Evolutionary conservation across 2,113 vertebrate genomes (phyloP), one percentile per base, ranked within the genome.

Genomic region (Epinephelus moara): DNA sequence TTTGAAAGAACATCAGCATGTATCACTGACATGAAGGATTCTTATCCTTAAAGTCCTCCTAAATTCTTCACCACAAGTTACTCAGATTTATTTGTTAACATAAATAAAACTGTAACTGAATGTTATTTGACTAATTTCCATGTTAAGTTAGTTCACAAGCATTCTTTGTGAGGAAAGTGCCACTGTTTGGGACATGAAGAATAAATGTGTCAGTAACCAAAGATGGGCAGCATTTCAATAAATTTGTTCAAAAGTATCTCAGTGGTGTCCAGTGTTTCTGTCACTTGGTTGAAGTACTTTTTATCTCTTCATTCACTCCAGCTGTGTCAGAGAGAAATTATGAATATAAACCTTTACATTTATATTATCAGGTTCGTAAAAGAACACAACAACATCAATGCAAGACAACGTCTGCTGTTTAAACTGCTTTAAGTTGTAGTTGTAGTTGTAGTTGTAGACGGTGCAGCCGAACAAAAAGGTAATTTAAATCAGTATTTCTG

Each of bases 221-320:
- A 61, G 37, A 42, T 30, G 18, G 27, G 21, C 0, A 42, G 42
- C 8, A 0, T 70, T 61, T 53, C 23, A 69, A 74, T 79, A 56
- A 80, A 84, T 6, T 9, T 60, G 13, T 50, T 27, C 6, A 67
- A 37, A 70, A 40, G 19, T 57, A n/a, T 17, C 21, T 64, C 62
- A 4, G 9, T 9, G 0, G 21, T 40, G 30, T 55, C 21, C 50
- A 56, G 1, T 70, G 19, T 70, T 23, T 55, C 10, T 40, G 17
- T 42, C 17, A 33, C 25, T 52, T n/a, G 49, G 27, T 27, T 52
- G 67, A 2, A 33, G 47, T 47, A 2, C 25, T 15, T 3, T 17
- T 45, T 37, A 49, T 25, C 2, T 50, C 12, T 21, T 33, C 17
- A 50, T 50, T 12, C 15, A 10, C 0, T 50, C 6, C 1, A 5